A percentile compares a stretch with the other conserved stretches of the same genome.
Evolutionary conservation across 2,888 invertebrate species (phyloP).

Genomic region (Conchocele bisecta): DNA sequence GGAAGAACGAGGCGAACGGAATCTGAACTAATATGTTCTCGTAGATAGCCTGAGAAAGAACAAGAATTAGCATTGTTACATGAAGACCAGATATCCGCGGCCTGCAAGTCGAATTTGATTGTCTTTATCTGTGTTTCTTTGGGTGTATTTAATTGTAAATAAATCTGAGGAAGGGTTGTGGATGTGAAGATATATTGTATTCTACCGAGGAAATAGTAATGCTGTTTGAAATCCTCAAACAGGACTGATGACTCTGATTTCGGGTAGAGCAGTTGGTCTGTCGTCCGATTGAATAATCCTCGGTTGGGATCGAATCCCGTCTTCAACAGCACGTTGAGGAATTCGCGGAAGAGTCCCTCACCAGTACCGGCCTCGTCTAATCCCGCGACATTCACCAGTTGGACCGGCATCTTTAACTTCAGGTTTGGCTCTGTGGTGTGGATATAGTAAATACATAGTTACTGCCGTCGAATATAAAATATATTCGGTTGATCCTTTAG

Average conservation of each 20-base stretch:
- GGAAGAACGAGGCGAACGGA: slow-evolving; percentile 97
- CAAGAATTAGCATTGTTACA: too few relatives aligned
- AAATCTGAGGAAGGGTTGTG: too few relatives aligned
- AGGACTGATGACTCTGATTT: slow-evolving; percentile 94
- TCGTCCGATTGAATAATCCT: slow-evolving; percentile 93
- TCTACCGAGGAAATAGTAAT: slow-evolving; percentile 97
- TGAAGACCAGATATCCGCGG: too few relatives aligned
- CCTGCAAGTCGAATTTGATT: too few relatives aligned
- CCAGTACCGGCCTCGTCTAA: slow-evolving; percentile 98
- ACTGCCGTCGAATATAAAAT: too few relatives aligned
- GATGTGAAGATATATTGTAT: slow-evolving; percentile 93
- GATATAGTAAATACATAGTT: not conserved
- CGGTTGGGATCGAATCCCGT: slow-evolving; percentile 97
- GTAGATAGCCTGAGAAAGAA: slow-evolving; percentile 89
- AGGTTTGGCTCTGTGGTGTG: slow-evolving; percentile 90
- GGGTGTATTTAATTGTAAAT: too few relatives aligned
- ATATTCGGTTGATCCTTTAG: too few relatives aligned
- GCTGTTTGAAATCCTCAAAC: slow-evolving; percentile 93
- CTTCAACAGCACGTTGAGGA: slow-evolving; percentile 95
- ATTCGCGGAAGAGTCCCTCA: slow-evolving; percentile 98
- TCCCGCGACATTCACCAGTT: slow-evolving; percentile 94
- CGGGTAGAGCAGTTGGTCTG: slow-evolving; percentile 97
- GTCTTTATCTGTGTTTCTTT: too few relatives aligned
- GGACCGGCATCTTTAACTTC: slow-evolving; percentile 92
- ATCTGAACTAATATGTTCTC: slow-evolving; percentile 97